Evolutionary conservation across 2,113 vertebrate genomes (phyloP).

Genomic region (Coryphaenoides rupestris): DNA sequence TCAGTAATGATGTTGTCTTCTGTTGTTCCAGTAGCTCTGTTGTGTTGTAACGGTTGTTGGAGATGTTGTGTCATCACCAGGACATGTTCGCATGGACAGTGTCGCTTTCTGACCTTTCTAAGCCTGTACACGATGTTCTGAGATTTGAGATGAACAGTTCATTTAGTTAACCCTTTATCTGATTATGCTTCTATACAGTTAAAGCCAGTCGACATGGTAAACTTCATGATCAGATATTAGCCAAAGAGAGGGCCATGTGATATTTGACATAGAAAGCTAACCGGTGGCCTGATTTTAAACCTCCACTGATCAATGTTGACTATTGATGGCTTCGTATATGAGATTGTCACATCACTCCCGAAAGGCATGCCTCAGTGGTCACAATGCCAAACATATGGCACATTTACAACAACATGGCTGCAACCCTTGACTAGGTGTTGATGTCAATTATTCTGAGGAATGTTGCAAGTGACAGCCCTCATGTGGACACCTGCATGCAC

Average conservation of each 20-base stretch:
- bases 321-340: slow-evolving; percentile 47
- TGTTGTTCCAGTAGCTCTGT: neutral
- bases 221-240: neutral
- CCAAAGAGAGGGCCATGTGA: slow-evolving; percentile 12
- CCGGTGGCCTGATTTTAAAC: slow-evolving; percentile 56
- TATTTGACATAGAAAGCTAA: slow-evolving; percentile 8
- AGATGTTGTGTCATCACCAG: slow-evolving; percentile 11
- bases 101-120: slow-evolving; percentile 1
- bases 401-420: neutral
- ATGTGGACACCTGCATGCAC: no score
- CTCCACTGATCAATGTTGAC: slow-evolving; percentile 47
- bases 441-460: no score
- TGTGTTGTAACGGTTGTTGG: neutral
- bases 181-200: slow-evolving; percentile 1
- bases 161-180: neutral
- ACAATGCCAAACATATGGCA: no score
- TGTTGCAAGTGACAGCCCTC: no score
- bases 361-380: slow-evolving; percentile 1
- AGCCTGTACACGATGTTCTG: neutral
- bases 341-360: slow-evolving; percentile 24
- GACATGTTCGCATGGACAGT: slow-evolving; percentile 35
- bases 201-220: slow-evolving; percentile 2
- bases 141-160: neutral
- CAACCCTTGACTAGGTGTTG: neutral
- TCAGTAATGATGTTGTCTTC: neutral